These are phyloP conservation scores for Prunella strophiata DNA, from an alignment of 2,797 vertebrate genomes.

Conservation along the genomic window DNA sequence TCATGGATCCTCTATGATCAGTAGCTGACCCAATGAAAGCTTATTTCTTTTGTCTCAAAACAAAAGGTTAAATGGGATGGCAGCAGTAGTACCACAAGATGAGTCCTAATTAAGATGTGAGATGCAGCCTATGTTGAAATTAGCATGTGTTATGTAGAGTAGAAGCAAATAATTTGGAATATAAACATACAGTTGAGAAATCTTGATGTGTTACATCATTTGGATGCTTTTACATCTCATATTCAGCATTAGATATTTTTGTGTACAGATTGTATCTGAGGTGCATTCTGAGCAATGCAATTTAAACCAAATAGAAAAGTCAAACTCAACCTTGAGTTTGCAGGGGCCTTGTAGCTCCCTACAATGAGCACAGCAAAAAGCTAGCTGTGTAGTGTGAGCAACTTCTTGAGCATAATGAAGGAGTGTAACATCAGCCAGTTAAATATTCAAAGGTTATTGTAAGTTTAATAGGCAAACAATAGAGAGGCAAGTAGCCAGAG, in stretches of 20 bases:
- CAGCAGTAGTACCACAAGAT: neutral
- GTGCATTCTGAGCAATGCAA: neutral
- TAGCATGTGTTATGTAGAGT: neutral
- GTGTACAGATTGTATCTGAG: neutral
- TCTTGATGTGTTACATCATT: neutral
- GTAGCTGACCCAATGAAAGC: neutral
- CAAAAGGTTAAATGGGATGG: constrained; percentile 6
- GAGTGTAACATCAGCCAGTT: neutral
- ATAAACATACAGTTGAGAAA: neutral
- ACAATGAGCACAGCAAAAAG: neutral
- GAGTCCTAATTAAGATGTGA: neutral
- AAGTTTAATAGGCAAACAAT: neutral
- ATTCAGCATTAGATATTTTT: neutral
- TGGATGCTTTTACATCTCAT: neutral
- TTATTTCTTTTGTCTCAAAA: constrained; percentile 27
- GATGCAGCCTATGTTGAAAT: neutral
- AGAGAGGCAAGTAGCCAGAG: neutral
- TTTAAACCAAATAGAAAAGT: neutral
- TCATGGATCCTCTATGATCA: neutral
- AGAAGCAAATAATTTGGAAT: neutral
- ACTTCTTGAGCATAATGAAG: neutral
- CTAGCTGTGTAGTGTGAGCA: neutral
- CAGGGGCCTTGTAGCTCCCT: neutral
- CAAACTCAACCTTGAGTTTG: neutral
- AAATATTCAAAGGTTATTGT: neutral